Evolutionary conservation across 2,888 invertebrate genomes (phyloP).

Genomic region (Cyclophora albipunctata): DNA sequence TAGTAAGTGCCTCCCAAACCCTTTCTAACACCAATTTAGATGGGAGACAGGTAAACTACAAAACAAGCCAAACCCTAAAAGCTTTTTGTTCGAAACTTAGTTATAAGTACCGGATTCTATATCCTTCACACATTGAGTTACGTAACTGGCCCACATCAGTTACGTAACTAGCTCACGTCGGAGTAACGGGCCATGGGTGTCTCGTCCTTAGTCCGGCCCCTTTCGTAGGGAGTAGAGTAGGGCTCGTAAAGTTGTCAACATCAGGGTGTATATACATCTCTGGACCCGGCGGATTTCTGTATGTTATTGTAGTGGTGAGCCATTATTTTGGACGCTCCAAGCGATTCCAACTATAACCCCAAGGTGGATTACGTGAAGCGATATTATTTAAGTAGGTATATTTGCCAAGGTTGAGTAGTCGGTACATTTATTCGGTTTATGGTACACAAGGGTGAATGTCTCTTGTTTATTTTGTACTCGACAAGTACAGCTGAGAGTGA

Average conservation of each 20-base stretch:
- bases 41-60: too few species aligned
- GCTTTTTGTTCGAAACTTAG: too few species aligned
- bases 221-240: conserved; percentile 17
- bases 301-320: conserved; percentile 22
- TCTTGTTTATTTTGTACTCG: too few species aligned
- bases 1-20: too few species aligned
- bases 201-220: conserved; percentile 4
- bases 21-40: too few species aligned
- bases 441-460: background rate
- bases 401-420: background rate
- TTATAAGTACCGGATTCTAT: too few species aligned
- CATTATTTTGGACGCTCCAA: conserved; percentile 20
- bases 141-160: too few species aligned
- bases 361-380: conserved; percentile 4
- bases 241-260: conserved; percentile 33
- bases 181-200: too few species aligned
- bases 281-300: conserved; percentile 20
- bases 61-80: too few species aligned
- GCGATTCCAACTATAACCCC: conserved; percentile 2
- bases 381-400: background rate
- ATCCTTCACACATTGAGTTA: too few species aligned
- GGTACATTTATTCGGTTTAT: background rate
- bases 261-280: conserved; percentile 30
- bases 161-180: too few species aligned
- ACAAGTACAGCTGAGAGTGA: too few species aligned